Evolutionary conservation across 2,888 invertebrate species (phyloP).

Genomic region (Chrysotoxum bicinctum): DNA sequence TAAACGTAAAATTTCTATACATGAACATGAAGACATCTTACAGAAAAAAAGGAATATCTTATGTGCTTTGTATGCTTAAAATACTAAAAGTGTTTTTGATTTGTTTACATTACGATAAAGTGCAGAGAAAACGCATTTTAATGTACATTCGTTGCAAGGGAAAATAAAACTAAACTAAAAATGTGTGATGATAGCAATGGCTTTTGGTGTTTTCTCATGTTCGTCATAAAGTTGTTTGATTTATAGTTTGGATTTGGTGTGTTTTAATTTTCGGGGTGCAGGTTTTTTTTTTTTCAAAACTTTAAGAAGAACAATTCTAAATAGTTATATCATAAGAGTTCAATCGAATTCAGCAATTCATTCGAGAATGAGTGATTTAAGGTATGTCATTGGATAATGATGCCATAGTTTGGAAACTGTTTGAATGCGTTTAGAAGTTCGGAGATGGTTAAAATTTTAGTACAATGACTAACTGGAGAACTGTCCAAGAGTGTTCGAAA

Average conservation of each 20-base stretch:
- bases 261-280: constrained; percentile 23
- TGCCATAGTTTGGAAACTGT: too few relatives aligned
- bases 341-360: too few relatives aligned
- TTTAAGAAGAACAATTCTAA: neutral
- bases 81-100: constrained; percentile 63
- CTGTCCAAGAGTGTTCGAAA: too few relatives aligned
- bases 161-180: constrained; percentile 10
- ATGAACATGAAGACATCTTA: constrained; percentile 40
- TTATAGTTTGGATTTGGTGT: constrained; percentile 27
- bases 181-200: constrained; percentile 41
- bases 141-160: neutral
- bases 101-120: constrained; percentile 69
- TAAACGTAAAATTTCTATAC: neutral
- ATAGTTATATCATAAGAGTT: too few relatives aligned
- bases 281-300: neutral
- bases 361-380: too few relatives aligned
- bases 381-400: too few relatives aligned
- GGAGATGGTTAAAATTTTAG: too few relatives aligned
- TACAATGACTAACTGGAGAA: too few relatives aligned
- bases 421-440: too few relatives aligned
- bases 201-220: constrained; percentile 35
- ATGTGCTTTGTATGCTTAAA: constrained; percentile 52
- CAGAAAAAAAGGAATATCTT: constrained; percentile 33
- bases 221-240: constrained; percentile 66
- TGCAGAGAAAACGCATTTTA: constrained; percentile 38